A percentile compares a stretch with the other conserved stretches of the same genome.
phyloP scores from a whole-genome alignment of 2,113 vertebrate species.

The Hemicordylus capensis region DNA sequence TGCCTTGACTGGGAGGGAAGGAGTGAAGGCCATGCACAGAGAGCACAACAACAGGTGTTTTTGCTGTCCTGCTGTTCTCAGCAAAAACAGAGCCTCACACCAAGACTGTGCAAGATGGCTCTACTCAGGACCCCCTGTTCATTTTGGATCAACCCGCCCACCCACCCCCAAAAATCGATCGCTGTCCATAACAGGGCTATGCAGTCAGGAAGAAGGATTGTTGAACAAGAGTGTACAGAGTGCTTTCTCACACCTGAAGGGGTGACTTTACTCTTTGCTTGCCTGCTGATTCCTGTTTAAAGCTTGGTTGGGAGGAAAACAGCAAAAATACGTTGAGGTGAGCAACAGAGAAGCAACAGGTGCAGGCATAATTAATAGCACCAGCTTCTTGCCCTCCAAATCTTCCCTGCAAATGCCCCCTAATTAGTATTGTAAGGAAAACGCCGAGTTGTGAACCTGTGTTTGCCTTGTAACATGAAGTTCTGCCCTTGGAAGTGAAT shows the following conservation, averaged over 20 bases:
- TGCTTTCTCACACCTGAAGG: background rate
- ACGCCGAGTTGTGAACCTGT: background rate
- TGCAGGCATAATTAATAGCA: background rate
- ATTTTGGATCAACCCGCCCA: no score
- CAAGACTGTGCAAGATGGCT: no score
- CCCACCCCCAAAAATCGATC: no score
- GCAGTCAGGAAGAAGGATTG: background rate
- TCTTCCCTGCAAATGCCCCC: background rate
- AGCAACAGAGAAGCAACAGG: background rate
- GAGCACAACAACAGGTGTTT: no score
- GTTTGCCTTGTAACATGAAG: background rate
- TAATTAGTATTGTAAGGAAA: no score
- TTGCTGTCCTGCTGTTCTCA: no score
- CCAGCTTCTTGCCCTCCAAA: background rate
- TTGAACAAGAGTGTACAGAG: background rate
- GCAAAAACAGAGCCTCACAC: no score
- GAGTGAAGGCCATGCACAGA: no score
- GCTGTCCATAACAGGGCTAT: no score
- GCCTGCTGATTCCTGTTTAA: background rate
- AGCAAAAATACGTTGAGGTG: background rate
- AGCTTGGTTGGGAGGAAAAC: background rate
- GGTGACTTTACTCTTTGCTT: background rate
- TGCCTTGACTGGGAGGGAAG: no score
- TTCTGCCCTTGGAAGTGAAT: background rate
- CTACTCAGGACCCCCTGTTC: no score